Percentiles rank a stretch among this genome's conserved stretches.
Evolutionary conservation across 2,113 vertebrate species (phyloP).

Genomic region (Anas platyrhynchos): DNA sequence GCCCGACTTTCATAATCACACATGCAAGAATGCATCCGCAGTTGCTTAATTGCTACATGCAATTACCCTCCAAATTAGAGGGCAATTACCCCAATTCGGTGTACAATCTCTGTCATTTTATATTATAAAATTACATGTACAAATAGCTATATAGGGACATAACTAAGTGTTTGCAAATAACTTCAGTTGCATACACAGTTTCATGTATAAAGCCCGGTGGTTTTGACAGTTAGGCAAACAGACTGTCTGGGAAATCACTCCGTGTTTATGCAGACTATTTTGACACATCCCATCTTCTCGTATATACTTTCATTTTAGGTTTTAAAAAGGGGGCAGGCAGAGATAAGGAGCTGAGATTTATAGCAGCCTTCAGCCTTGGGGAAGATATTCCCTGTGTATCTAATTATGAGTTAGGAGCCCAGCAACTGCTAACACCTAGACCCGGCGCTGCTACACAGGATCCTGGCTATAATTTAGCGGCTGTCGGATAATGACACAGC

Average conservation of each 20-base stretch:
- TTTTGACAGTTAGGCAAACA: constrained; percentile 72
- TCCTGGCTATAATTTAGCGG: constrained; percentile 59
- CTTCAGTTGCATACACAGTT: constrained; percentile 55
- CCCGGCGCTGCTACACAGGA: constrained; percentile 7
- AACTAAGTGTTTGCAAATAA: constrained; percentile 72
- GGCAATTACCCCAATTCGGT: constrained; percentile 71
- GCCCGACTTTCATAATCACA: constrained; percentile 42
- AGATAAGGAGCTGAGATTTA: constrained; percentile 58
- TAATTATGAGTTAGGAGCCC: constrained; percentile 51
- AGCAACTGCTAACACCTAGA: constrained; percentile 54
- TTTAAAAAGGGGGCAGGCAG: constrained; percentile 63
- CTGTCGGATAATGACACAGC: constrained; percentile 54
- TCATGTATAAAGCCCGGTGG: constrained; percentile 52
- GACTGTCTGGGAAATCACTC: constrained; percentile 70
- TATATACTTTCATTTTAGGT: constrained; percentile 65
- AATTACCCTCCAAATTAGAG: constrained; percentile 74
- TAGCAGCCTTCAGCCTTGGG: constrained; percentile 47
- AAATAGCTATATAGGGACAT: constrained; percentile 68
- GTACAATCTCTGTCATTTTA: constrained; percentile 58
- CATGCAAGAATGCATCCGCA: constrained; percentile 66
- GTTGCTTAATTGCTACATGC: constrained; percentile 71
- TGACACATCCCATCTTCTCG: constrained; percentile 65
- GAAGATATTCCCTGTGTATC: constrained; percentile 53
- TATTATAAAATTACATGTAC: constrained; percentile 62
- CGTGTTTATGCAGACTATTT: constrained; percentile 70